These are phyloP conservation scores for Hemicrepidius hirtus DNA, from an alignment of 2,888 invertebrate species.

Conservation along the genomic window DNA sequence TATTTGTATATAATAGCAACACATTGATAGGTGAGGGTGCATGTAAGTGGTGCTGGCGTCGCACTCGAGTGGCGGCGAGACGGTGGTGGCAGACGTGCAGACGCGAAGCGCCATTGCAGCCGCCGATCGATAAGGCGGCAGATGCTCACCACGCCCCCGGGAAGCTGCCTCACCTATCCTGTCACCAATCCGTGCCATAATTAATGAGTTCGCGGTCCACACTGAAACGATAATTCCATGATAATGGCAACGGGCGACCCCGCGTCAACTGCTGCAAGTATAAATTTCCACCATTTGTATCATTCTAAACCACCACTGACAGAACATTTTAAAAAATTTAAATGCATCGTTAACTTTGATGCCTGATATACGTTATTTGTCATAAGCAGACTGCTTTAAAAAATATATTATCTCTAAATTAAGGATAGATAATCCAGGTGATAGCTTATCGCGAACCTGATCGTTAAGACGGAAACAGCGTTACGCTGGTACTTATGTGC, in stretches of 20 bases:
- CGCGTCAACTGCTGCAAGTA: constrained; percentile 56
- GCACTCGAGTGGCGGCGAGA: constrained; percentile 49
- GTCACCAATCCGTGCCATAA: constrained; percentile 65
- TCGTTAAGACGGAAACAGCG: constrained; percentile 59
- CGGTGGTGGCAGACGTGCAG: constrained; percentile 52
- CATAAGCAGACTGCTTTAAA: constrained; percentile 47
- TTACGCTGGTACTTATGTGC: constrained; percentile 55
- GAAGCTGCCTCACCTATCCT: constrained; percentile 61
- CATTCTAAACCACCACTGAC: constrained; percentile 34
- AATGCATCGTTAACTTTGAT: constrained; percentile 39
- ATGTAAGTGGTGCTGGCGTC: constrained; percentile 44
- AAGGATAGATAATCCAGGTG: constrained; percentile 58
- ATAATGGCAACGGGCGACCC: constrained; percentile 74
- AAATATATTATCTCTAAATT: constrained; percentile 59
- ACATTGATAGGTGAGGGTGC: constrained; percentile 44
- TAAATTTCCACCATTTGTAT: constrained; percentile 48
- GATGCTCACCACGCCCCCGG: constrained; percentile 57
- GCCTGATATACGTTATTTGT: constrained; percentile 45
- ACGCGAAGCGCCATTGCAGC: constrained; percentile 56
- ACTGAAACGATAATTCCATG: constrained; percentile 74
- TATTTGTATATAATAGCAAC: constrained; percentile 25
- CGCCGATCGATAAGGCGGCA: constrained; percentile 56
- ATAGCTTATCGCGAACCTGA: constrained; percentile 53
- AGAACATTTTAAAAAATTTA: constrained; percentile 45
- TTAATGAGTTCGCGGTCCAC: constrained; percentile 71